A percentile compares a stretch with the other conserved stretches of the same genome.
phyloP scores from a whole-genome alignment of 2,113 vertebrate genomes.

The Callopanchax toddi region DNA sequence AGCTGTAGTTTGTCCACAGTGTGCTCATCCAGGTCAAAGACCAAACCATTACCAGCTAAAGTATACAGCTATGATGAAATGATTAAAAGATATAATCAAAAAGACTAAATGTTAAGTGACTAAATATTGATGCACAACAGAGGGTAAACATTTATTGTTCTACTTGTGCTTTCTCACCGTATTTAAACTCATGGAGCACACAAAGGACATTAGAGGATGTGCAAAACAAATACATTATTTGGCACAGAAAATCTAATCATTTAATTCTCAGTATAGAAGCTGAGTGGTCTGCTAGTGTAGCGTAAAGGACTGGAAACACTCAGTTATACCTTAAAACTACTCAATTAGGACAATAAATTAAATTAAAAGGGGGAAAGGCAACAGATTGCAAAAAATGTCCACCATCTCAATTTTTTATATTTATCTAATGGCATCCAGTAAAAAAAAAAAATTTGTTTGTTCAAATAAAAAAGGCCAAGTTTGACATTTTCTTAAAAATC shows the following conservation, averaged over 20 bases:
- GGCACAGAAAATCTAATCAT: conserved; percentile 5
- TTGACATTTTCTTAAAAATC: conserved; percentile 24
- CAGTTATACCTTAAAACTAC: no score
- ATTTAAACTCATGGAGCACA: not conserved
- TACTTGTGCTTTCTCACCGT: conserved; percentile 45
- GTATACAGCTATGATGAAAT: not conserved
- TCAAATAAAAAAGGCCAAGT: conserved; percentile 18
- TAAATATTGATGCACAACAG: conserved; percentile 2
- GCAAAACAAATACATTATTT: not conserved
- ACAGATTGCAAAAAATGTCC: not conserved
- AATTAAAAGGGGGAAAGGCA: conserved; percentile 24
- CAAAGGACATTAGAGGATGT: not conserved
- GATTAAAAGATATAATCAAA: conserved; percentile 27
- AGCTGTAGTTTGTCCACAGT: not conserved
- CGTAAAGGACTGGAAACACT: not conserved
- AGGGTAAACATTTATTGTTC: conserved; percentile 31
- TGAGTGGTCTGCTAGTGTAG: not conserved
- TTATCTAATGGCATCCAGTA: no score
- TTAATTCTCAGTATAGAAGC: conserved; percentile 1
- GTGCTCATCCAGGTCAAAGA: not conserved
- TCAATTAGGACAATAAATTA: no score
- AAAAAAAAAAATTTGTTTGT: not conserved
- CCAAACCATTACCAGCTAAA: conserved; percentile 6
- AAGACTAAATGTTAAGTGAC: conserved; percentile 6
- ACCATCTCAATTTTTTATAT: no score